Evolutionary conservation across 2,797 vertebrate species (phyloP).

Genomic region (Coracias cyanogaster): DNA sequence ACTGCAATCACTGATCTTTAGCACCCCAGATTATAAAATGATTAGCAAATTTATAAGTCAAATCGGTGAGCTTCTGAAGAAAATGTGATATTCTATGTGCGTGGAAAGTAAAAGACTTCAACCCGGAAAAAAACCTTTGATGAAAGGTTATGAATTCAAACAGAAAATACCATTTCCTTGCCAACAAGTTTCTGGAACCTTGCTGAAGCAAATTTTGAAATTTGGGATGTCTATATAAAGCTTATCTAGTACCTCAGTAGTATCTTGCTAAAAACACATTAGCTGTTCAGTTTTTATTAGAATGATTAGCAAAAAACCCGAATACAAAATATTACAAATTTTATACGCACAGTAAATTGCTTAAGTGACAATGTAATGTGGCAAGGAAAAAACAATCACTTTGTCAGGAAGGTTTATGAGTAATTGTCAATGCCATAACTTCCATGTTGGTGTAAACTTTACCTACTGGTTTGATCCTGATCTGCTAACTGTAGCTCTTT

Average conservation of each 20-base stretch:
- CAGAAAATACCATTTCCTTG: not conserved
- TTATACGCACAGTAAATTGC: not conserved
- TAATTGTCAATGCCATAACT: not conserved
- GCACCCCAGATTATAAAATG: not conserved
- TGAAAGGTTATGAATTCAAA: not conserved
- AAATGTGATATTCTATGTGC: not conserved
- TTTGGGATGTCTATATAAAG: not conserved
- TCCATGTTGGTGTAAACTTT: not conserved
- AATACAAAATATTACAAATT: not conserved
- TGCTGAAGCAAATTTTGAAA: not conserved
- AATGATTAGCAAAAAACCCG: not conserved
- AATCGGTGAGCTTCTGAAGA: not conserved
- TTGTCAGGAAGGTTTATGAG: not conserved
- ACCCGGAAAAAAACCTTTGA: not conserved
- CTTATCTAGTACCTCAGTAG: not conserved
- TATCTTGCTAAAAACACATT: not conserved
- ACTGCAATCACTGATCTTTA: not conserved
- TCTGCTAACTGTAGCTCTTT: not conserved
- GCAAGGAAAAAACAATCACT: not conserved
- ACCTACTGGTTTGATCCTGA: not conserved
- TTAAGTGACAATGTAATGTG: not conserved
- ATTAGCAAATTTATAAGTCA: not conserved
- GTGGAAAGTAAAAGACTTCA: not conserved
- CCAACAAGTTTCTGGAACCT: not conserved
- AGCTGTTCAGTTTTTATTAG: not conserved